These are phyloP conservation scores for Gallirallus australis DNA, from an alignment of 2,797 vertebrate genomes.

Conservation along the genomic window DNA sequence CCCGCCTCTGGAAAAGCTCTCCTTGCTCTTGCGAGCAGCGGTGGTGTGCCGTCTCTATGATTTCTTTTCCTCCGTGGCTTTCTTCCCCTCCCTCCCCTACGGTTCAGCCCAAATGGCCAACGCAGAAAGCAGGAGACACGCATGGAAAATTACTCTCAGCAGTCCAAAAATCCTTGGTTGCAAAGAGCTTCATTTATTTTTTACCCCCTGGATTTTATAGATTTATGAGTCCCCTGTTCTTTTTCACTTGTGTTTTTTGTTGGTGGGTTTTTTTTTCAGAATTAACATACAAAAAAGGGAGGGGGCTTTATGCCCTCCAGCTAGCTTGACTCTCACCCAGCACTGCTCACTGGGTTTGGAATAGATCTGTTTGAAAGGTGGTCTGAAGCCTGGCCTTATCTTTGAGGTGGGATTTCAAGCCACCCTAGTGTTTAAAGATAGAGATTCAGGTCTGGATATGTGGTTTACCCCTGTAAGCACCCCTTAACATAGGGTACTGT, in stretches of 20 bases:
- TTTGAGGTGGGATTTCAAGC: neutral
- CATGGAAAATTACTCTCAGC: neutral
- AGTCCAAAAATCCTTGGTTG: neutral
- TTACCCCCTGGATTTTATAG: neutral
- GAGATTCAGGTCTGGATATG: neutral
- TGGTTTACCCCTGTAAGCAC: neutral
- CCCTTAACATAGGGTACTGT: neutral
- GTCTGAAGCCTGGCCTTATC: neutral
- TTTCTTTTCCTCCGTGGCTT: neutral
- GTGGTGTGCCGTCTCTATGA: too few species aligned
- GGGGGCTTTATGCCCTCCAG: neutral
- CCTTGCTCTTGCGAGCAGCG: rapidly evolving
- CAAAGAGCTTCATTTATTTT: neutral
- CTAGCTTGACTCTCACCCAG: neutral
- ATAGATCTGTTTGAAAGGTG: neutral
- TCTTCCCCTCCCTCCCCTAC: rapidly evolving
- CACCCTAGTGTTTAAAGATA: neutral
- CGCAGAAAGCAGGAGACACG: neutral
- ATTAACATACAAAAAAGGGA: neutral
- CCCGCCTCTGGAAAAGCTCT: rapidly evolving
- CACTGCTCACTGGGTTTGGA: neutral
- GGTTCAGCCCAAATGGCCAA: neutral
- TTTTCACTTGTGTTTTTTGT: neutral
- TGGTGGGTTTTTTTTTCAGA: neutral
- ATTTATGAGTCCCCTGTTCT: neutral